A percentile compares a stretch with the other conserved stretches of the same genome.
Evolutionary conservation across 2,888 invertebrate genomes (phyloP).

Genomic region (Meganola albula): DNA sequence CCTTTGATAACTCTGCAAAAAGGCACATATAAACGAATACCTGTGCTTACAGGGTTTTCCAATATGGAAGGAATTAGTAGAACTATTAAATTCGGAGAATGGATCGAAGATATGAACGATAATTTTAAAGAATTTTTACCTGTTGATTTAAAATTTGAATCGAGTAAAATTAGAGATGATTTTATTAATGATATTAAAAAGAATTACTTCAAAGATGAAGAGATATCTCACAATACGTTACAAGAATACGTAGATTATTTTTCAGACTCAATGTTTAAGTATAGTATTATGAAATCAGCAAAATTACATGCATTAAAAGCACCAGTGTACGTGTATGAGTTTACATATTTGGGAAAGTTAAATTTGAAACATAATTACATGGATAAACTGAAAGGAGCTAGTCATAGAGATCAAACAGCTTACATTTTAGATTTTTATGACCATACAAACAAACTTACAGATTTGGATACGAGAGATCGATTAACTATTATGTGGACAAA

Average conservation of each 20-base stretch:
- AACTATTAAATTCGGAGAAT: conserved; percentile 46
- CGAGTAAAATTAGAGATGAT: conserved; percentile 33
- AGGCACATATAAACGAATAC: conserved; percentile 42
- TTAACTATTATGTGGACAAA: conserved; percentile 66
- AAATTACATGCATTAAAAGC: conserved; percentile 43
- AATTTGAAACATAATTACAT: conserved; percentile 53
- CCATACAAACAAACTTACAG: conserved; percentile 43
- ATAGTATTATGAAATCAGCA: conserved; percentile 54
- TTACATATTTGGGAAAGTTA: conserved; percentile 55
- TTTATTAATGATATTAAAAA: conserved; percentile 42
- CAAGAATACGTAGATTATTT: conserved; percentile 58
- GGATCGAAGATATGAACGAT: conserved; percentile 60
- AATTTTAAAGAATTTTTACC: conserved; percentile 59
- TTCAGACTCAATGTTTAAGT: conserved; percentile 66
- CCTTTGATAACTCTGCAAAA: conserved; percentile 51
- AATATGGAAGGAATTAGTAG: conserved; percentile 69
- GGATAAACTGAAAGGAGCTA: conserved; percentile 58
- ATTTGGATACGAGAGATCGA: conserved; percentile 55
- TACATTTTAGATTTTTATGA: conserved; percentile 59
- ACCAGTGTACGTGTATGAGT: conserved; percentile 59
- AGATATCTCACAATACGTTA: conserved; percentile 40
- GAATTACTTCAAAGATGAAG: conserved; percentile 51
- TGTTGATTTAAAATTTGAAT: conserved; percentile 49
- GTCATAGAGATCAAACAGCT: conserved; percentile 63
- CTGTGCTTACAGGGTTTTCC: conserved; percentile 54